Conservation (phyloP, 1,140 invertebrate genomes). For the Heliconius eleuchia region DNA sequence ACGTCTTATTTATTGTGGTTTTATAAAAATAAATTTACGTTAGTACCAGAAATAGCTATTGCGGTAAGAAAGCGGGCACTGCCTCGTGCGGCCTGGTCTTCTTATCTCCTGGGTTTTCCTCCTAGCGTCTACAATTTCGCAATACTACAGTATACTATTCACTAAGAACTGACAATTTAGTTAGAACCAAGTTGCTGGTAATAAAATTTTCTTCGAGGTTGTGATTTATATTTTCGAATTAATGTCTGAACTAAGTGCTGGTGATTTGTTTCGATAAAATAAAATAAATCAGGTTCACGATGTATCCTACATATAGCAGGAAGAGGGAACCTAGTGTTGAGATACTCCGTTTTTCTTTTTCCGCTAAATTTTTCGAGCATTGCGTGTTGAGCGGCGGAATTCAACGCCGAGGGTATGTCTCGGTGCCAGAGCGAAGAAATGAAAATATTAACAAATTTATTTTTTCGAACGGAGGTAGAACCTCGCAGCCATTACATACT, state of each 20-base stretch:
- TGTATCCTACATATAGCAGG: too few relatives aligned
- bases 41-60: conserved; percentile 1
- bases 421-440: too few relatives aligned
- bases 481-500: too few relatives aligned
- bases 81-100: conserved; percentile 16
- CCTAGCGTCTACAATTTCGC: conserved; percentile 11
- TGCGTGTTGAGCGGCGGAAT: too few relatives aligned
- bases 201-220: background rate
- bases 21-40: background rate
- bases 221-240: background rate
- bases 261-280: too few relatives aligned
- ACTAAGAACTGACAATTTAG: background rate
- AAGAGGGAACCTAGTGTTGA: too few relatives aligned
- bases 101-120: conserved; percentile 19
- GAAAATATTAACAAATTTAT: too few relatives aligned
- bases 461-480: too few relatives aligned
- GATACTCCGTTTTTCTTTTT: too few relatives aligned
- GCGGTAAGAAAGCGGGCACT: background rate
- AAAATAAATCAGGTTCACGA: too few relatives aligned
- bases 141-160: background rate
- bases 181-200: background rate
- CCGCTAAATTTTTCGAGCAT: too few relatives aligned
- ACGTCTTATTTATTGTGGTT: background rate
- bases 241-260: background rate
- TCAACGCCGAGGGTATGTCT: too few relatives aligned